Evolutionary conservation across 2,797 vertebrate species (phyloP), one percentile per base, ranked within the genome.

Genomic region (Loris lydekkerianus): DNA sequence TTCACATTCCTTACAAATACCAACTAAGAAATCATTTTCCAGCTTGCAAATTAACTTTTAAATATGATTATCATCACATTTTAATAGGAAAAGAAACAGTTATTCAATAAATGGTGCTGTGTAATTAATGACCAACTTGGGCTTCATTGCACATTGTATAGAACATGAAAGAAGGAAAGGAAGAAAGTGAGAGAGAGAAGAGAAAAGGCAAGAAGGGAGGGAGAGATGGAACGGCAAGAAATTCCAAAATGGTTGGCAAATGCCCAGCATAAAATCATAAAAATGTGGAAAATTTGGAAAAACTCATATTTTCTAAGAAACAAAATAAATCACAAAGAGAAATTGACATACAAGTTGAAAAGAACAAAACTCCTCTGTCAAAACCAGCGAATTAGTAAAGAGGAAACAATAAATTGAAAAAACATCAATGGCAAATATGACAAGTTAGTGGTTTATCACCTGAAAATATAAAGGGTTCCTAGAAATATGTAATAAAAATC

Each of bases 31-130:
- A 27, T 72, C 61, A 46, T 69, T 85, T 76, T 29, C 31, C 21
- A 78, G 78, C 1, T 76, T 70, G 29, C 31, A 93, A 80, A 63
- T 93, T 72, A 90, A 92, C 15, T 75, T 91, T 92, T 85, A 89
- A 89, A 91, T 85, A n/a, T 61, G 43, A 14, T 27, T 14, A 46
- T 67, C 40, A 81, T 88, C 10, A 84, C n/a, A 61, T 67, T 89
- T 73, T 86, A 83, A 78, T 43, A 80, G 53, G 63, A 86, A 88
- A 95, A 82, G 37, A 1, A 88, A 75, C 70, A 23, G 4, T 72
- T 80, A 70, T 84, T 95, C 40, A 89, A 77, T n/a, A 84, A 94
- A 80, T 78, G 29, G 21, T 78, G 14, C 20, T 60, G 72, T 46
- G 5, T 49, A 78, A 46, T 84, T 40, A 56, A 40, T 82, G 34